A percentile compares a stretch with the other conserved stretches of the same genome.
Evolutionary conservation across 2,797 vertebrate species (phyloP).

Genomic region (Sebastes nivosus): DNA sequence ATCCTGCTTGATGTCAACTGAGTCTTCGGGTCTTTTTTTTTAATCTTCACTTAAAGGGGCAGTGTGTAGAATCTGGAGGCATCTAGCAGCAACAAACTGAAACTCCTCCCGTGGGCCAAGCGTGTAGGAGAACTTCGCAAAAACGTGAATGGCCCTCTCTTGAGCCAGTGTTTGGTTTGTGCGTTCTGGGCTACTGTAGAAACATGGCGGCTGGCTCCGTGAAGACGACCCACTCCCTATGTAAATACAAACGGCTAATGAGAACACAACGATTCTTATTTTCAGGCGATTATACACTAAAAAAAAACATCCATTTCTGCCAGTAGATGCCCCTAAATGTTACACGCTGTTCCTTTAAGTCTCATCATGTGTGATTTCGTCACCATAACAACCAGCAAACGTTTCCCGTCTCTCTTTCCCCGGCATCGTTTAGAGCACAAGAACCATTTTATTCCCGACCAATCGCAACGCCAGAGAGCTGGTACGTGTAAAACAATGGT

Average conservation of each 20-base stretch:
- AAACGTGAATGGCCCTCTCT: background rate
- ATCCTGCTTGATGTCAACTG: background rate
- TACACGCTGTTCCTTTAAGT: background rate
- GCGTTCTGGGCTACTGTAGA: background rate
- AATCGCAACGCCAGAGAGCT: constrained; percentile 18
- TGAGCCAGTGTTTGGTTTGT: background rate
- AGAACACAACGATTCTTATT: background rate
- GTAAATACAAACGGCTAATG: background rate
- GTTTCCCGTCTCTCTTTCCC: constrained; percentile 10
- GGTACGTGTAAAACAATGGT: background rate
- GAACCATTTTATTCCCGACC: background rate
- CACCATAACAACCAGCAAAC: constrained; percentile 11
- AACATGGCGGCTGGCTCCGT: background rate
- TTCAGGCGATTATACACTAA: background rate
- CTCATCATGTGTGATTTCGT: background rate
- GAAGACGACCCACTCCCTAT: background rate
- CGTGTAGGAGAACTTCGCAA: background rate
- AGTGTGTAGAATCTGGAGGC: background rate
- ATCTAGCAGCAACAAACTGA: background rate
- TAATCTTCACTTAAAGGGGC: background rate
- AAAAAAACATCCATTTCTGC: background rate
- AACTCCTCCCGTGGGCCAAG: background rate
- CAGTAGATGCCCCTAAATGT: background rate
- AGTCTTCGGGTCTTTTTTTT: background rate
- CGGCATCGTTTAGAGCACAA: constrained; percentile 47